These are phyloP conservation scores for Melanotaenia pygmaea DNA, from an alignment of 2,797 vertebrate species.

Conservation along the genomic window DNA sequence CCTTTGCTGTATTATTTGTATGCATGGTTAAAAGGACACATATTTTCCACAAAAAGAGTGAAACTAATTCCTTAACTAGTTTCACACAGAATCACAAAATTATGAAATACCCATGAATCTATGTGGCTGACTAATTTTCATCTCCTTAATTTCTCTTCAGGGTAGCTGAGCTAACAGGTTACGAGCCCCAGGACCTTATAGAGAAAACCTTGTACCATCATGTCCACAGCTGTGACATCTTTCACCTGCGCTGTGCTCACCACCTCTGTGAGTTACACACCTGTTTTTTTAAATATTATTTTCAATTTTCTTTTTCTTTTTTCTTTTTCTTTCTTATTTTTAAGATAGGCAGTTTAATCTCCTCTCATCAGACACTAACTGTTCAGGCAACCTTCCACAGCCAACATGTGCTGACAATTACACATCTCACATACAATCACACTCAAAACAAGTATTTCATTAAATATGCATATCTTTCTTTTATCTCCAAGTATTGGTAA, in stretches of 20 bases:
- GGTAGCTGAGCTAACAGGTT: constrained; percentile 97
- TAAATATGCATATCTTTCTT: constrained; percentile 47
- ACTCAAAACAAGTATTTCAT: constrained; percentile 12
- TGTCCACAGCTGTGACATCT: constrained; percentile 97
- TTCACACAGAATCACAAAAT: not conserved
- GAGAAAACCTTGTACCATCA: constrained; percentile 99
- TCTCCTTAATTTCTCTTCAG: constrained; percentile 72
- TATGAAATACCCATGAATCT: constrained; percentile 3
- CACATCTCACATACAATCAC: constrained; percentile 4
- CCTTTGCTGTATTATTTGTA: not conserved
- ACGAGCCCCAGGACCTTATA: constrained; percentile 98
- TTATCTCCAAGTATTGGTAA: constrained; percentile 90
- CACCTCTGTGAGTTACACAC: constrained; percentile 91
- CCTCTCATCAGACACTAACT: constrained; percentile 30
- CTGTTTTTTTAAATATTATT: not conserved
- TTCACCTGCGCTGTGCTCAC: constrained; percentile 97
- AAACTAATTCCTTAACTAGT: not conserved
- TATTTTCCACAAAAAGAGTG: not conserved
- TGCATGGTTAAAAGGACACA: not conserved
- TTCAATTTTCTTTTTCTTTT: too few species aligned
- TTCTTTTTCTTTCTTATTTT: not conserved
- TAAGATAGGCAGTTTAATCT: constrained; percentile 24
- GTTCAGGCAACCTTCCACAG: constrained; percentile 38
- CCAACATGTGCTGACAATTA: constrained; percentile 41
- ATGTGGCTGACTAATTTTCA: constrained; percentile 7